Percentiles rank a stretch among this genome's conserved stretches.
These are phyloP conservation scores for Amphipyra berbera DNA, from an alignment of 2,888 invertebrate species.

Conservation along the genomic window DNA sequence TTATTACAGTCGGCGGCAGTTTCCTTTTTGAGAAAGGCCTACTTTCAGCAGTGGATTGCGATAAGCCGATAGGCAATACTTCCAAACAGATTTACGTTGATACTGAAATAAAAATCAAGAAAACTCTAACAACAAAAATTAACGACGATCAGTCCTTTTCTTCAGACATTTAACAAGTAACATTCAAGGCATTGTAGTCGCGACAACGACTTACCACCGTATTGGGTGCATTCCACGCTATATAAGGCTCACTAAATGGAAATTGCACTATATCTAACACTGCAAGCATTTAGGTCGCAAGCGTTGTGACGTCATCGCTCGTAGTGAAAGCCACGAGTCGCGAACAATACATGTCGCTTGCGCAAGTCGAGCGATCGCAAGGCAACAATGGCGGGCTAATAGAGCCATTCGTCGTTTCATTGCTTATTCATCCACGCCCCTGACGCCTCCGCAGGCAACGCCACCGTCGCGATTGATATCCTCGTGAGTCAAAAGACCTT, in stretches of 20 bases:
- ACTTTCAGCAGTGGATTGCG: neutral
- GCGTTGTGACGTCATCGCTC: slow-evolving; percentile 79
- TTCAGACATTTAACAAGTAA: slow-evolving; percentile 60
- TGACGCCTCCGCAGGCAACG: slow-evolving; percentile 82
- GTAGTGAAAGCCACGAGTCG: slow-evolving; percentile 83
- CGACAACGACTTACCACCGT: slow-evolving; percentile 66
- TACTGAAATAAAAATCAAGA: slow-evolving; percentile 25
- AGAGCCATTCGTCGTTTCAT: slow-evolving; percentile 89
- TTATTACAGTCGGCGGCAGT: slow-evolving; percentile 17
- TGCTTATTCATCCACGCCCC: slow-evolving; percentile 89
- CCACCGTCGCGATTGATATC: slow-evolving; percentile 82
- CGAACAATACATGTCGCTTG: slow-evolving; percentile 88
- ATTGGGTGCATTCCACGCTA: slow-evolving; percentile 69
- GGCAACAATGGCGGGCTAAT: slow-evolving; percentile 87
- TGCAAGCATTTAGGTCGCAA: slow-evolving; percentile 80
- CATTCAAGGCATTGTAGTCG: slow-evolving; percentile 55
- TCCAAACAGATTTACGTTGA: slow-evolving; percentile 6
- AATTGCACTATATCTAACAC: slow-evolving; percentile 81
- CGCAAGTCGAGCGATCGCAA: slow-evolving; percentile 82
- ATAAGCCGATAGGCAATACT: slow-evolving; percentile 4
- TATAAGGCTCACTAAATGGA: slow-evolving; percentile 78
- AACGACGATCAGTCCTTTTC: slow-evolving; percentile 40
- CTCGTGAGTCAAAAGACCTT: slow-evolving; percentile 70
- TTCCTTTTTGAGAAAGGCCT: slow-evolving; percentile 6
- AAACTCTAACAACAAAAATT: slow-evolving; percentile 27